Evolutionary conservation across 2,888 invertebrate genomes (phyloP), one percentile per base, ranked within the genome.

Genomic region (Chaetogeoica ovagalla): DNA sequence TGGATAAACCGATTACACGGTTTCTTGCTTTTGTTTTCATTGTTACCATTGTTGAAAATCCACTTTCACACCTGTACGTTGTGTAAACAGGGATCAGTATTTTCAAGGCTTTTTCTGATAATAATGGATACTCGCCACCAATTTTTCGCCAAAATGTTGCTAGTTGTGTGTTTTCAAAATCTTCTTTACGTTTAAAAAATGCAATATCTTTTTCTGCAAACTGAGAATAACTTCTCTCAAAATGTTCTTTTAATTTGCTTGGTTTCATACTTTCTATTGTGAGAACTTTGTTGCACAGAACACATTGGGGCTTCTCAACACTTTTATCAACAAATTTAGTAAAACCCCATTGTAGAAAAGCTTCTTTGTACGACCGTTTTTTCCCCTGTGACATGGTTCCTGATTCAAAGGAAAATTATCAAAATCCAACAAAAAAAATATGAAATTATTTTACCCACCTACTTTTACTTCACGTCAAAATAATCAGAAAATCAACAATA

Each of bases 241-340:
- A n/a, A n/a, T n/a, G n/a, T n/a, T n/a, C n/a, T n/a, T 72, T 72
- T 72, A 72, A 60, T 72, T 60, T 72, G 23, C 60, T 73, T 73
- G 63, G 63, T 63, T 63, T 73, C 52, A 73, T 73, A 73, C 73
- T 63, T 63, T 63, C 73, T 73, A 30, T 6, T 73, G 62, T 63
- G 62, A 52, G 63, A 5, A 73, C 52, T 73, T 73, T 73, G 73
- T 73, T 73, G 48, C 30, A 73, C 48, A 73, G 73, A 73, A 73
- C 52, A 73, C 52, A 73, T 63, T 73, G 30, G 7, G 63, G 72
- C 23, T 43, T 71, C 43, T 71, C 71, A 2, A 59, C 59, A 71
- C 59, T 71, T 59, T 72, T 60, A 72, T 60, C 72, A 72, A 72
- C 21, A 72, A 72, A 72, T 43, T 72, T 39, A 60, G 60, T 72